phyloP scores from a whole-genome alignment of 1,140 invertebrate genomes.

The Meloidogyne floridensis region DNA sequence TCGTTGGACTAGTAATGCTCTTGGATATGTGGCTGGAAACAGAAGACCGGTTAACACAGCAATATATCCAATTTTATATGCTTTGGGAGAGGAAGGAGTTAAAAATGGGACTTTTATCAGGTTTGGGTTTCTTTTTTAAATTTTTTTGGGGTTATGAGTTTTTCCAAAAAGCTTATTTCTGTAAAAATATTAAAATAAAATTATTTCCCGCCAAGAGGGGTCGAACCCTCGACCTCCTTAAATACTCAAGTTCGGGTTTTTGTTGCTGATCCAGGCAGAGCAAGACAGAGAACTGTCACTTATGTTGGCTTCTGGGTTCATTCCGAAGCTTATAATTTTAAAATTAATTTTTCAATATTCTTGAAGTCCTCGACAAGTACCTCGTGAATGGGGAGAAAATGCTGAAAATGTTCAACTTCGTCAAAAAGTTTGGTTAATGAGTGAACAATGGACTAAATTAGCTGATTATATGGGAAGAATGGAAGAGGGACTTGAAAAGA shows the following conservation, averaged over 20 bases:
- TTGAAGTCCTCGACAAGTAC: constrained; percentile 45
- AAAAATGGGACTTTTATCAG: constrained; percentile 53
- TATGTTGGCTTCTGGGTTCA: too few species aligned
- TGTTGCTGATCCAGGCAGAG: too few species aligned
- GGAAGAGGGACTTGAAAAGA: constrained; percentile 17
- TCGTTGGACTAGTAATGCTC: constrained; percentile 46
- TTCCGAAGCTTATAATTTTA: too few species aligned
- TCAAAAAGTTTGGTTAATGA: constrained; percentile 53
- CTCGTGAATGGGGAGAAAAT: constrained; percentile 45
- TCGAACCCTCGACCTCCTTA: too few species aligned
- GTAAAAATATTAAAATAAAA: too few species aligned
- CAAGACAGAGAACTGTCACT: too few species aligned
- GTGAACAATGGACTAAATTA: constrained; percentile 53
- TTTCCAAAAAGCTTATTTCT: too few species aligned
- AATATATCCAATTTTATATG: constrained; percentile 56
- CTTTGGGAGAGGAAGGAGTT: constrained; percentile 50
- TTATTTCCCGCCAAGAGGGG: too few species aligned
- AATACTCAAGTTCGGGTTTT: too few species aligned
- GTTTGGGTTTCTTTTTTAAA: constrained; percentile 37
- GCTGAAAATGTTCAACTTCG: constrained; percentile 47
- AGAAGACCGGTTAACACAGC: constrained; percentile 41
- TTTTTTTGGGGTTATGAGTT: not conserved
- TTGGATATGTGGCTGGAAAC: constrained; percentile 47
- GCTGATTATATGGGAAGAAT: constrained; percentile 20
- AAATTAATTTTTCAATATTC: too few species aligned